These are phyloP conservation scores for Progne subis DNA, from an alignment of 2,113 vertebrate genomes.

Conservation along the genomic window DNA sequence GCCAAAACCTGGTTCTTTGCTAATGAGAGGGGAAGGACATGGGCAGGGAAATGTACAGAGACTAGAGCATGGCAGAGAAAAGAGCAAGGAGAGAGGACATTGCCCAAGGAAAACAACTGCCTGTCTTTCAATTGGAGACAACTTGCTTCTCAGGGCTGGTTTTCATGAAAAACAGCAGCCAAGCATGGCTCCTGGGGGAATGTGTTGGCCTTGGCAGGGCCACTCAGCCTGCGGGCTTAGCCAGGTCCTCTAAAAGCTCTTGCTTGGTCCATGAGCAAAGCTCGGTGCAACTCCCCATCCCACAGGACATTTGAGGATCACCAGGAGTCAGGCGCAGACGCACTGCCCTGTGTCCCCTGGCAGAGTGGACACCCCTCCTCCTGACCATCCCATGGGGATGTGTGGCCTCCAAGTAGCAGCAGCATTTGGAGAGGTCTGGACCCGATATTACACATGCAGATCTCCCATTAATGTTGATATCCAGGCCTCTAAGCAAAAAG, in stretches of 20 bases:
- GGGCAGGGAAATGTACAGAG: not conserved
- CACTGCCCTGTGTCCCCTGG: not conserved
- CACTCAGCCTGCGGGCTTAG: not conserved
- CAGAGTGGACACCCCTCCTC: not conserved
- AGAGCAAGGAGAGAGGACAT: not conserved
- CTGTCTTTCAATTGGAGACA: not conserved
- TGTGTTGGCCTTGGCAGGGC: not conserved
- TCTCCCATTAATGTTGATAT: not conserved
- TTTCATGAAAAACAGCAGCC: not conserved
- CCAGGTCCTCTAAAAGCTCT: not conserved
- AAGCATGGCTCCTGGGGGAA: not conserved
- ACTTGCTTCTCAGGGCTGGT: not conserved
- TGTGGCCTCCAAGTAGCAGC: not conserved
- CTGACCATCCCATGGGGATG: not conserved
- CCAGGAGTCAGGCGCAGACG: not conserved
- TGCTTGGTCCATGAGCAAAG: not conserved
- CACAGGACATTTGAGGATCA: not conserved
- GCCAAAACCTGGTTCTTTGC: not conserved
- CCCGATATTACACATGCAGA: not conserved
- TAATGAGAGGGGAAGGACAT: not conserved
- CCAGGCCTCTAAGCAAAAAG: not conserved
- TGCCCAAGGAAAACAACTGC: not conserved
- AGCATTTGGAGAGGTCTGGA: not conserved
- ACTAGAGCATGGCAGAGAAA: not conserved
- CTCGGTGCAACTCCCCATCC: not conserved